These are phyloP conservation scores for Gobio gobio DNA, from an alignment of 2,113 vertebrate species.

Conservation along the genomic window DNA sequence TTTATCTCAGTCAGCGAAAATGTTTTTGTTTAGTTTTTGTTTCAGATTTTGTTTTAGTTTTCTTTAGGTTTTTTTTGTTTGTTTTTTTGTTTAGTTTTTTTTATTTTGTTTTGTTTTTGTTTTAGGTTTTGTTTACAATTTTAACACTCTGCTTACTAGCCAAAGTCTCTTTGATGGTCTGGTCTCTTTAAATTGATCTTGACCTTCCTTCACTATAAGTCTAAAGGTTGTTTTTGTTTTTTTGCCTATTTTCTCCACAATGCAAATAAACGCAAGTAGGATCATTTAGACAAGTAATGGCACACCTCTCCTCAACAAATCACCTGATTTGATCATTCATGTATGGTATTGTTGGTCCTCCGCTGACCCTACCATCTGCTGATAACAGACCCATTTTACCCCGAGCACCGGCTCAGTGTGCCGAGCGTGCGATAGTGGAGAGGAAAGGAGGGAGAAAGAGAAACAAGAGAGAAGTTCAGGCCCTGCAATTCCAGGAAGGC, in stretches of 20 bases:
- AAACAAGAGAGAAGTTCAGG: constrained; percentile 30
- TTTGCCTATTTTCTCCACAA: not conserved
- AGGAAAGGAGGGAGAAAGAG: constrained; percentile 35
- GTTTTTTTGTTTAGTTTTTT: not conserved
- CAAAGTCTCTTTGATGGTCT: not conserved
- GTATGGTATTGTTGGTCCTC: constrained; percentile 2
- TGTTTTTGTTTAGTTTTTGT: not conserved
- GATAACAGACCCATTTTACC: constrained; percentile 36
- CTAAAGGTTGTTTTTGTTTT: not conserved
- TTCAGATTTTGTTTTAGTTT: not conserved
- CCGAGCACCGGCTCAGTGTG: not conserved
- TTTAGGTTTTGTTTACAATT: not conserved
- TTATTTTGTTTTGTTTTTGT: not conserved
- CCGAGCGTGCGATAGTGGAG: not conserved
- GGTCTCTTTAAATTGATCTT: not conserved
- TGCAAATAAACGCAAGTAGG: not conserved
- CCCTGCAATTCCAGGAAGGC: constrained; percentile 46
- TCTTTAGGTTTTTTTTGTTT: too few relatives aligned
- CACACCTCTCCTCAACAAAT: not conserved
- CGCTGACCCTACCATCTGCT: constrained; percentile 20
- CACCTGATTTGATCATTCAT: not conserved
- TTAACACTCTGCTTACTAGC: not conserved
- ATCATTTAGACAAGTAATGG: not conserved
- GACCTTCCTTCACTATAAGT: not conserved
- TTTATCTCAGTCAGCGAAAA: not conserved